phyloP scores from a whole-genome alignment of 1,140 invertebrate species.

The Conus ventricosus region DNA sequence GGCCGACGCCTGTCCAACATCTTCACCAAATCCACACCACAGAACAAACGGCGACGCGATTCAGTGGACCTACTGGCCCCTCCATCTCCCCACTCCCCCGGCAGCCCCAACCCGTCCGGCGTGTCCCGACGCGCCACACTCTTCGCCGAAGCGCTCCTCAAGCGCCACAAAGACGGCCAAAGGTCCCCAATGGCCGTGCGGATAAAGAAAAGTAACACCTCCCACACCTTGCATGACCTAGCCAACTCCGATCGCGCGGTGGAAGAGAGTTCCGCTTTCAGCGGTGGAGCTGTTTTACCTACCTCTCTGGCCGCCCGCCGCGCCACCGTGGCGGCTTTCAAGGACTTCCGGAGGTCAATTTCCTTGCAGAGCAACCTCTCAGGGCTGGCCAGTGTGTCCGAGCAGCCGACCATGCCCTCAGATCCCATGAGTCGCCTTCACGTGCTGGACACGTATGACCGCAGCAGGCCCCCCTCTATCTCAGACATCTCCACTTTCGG shows the following conservation, averaged over 20 bases:
- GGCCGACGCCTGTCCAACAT: not conserved
- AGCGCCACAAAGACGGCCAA: not conserved
- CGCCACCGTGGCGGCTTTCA: slow-evolving; percentile 16
- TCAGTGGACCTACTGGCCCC: not conserved
- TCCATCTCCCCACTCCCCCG: too few species aligned
- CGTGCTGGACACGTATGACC: not conserved
- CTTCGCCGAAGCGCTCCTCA: not conserved
- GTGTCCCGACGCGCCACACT: not conserved
- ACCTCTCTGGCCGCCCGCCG: not conserved
- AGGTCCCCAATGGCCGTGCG: not conserved
- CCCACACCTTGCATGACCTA: not conserved
- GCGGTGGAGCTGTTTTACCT: not conserved
- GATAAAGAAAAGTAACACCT: not conserved
- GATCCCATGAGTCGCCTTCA: not conserved
- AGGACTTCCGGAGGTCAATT: slow-evolving; percentile 4
- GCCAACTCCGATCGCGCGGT: not conserved
- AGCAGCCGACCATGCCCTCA: not conserved
- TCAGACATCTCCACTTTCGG: not conserved
- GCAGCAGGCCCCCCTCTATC: not conserved
- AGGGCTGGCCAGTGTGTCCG: not conserved
- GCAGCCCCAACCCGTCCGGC: too few species aligned
- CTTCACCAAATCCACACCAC: not conserved
- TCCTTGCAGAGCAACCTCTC: slow-evolving; percentile 15
- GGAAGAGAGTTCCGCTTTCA: not conserved
- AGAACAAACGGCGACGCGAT: not conserved